Conservation (phyloP, 2,888 invertebrate genomes). For the Leptothorax acervorum region DNA sequence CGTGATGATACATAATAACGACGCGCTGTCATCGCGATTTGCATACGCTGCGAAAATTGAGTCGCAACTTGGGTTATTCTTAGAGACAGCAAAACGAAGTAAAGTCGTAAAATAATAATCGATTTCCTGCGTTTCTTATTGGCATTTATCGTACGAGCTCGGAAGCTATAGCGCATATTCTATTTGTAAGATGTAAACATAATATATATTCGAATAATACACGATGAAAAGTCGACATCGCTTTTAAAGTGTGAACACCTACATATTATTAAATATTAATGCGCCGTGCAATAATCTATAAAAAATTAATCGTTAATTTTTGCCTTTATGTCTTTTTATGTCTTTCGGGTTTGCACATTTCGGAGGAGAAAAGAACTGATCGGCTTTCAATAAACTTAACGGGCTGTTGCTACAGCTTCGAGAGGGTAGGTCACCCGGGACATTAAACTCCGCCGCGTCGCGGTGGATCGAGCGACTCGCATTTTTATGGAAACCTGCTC, state of each 20-base stretch:
- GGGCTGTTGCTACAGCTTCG: conserved; percentile 65
- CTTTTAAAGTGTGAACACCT: not conserved
- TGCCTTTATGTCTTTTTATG: not conserved
- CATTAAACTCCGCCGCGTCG: conserved; percentile 75
- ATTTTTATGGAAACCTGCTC: conserved; percentile 79
- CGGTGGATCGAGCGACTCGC: conserved; percentile 71
- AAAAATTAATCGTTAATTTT: not conserved
- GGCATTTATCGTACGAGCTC: not conserved
- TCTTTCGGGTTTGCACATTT: not conserved
- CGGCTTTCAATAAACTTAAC: conserved; percentile 1
- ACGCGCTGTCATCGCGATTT: conserved; percentile 1
- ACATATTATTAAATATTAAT: not conserved
- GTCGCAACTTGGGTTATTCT: conserved; percentile 36
- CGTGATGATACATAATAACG: conserved; percentile 40
- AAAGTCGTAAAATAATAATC: conserved; percentile 45
- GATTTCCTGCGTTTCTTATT: conserved; percentile 29
- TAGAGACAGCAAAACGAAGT: conserved; percentile 2
- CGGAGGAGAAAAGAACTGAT: not conserved
- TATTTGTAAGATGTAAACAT: not conserved
- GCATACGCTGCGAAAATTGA: conserved; percentile 30
- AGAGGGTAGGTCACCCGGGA: conserved; percentile 68
- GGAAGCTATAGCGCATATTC: not conserved
- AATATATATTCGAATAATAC: not conserved
- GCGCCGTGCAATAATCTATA: not conserved
- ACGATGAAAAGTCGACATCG: not conserved